These are phyloP conservation scores for Aleiodes testaceus DNA, from an alignment of 2,888 invertebrate species.

Conservation along the genomic window DNA sequence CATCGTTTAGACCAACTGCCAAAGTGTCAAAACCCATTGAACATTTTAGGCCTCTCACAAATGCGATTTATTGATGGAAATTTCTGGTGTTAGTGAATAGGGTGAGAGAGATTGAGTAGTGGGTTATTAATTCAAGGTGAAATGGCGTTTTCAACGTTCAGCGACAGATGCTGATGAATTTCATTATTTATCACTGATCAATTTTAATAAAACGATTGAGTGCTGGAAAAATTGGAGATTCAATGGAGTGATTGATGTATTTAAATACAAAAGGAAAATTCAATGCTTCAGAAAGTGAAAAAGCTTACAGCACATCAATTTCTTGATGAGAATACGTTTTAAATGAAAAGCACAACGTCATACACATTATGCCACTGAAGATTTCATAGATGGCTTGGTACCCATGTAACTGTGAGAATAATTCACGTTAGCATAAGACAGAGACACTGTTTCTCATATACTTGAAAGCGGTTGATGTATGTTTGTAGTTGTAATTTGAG, in stretches of 20 bases:
- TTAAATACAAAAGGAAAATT: too few species aligned
- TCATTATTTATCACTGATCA: not conserved
- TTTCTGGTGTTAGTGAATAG: slow-evolving; percentile 3
- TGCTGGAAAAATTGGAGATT: too few species aligned
- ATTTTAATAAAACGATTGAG: not conserved
- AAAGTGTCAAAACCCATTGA: slow-evolving; percentile 41
- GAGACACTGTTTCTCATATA: not conserved
- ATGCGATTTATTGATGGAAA: slow-evolving; percentile 39
- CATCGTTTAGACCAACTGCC: slow-evolving; percentile 42
- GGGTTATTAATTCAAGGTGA: slow-evolving; percentile 12
- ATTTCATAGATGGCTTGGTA: slow-evolving; percentile 9
- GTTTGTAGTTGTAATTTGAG: slow-evolving; percentile 22
- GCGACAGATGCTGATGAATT: slow-evolving; percentile 35
- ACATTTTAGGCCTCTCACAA: slow-evolving; percentile 20
- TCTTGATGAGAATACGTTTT: too few species aligned
- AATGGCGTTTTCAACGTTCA: slow-evolving; percentile 35
- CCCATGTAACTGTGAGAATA: slow-evolving; percentile 24
- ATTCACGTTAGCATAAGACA: slow-evolving; percentile 3
- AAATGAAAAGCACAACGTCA: too few species aligned
- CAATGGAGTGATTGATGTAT: too few species aligned
- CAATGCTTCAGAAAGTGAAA: too few species aligned
- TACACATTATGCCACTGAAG: slow-evolving; percentile 7
- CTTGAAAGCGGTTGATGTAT: not conserved
- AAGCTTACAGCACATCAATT: too few species aligned
- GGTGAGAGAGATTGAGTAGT: not conserved